Percentiles rank a stretch among this genome's conserved stretches.
These are phyloP conservation scores for Oreochromis aureus DNA, from an alignment of 2,113 vertebrate genomes.

Conservation along the genomic window DNA sequence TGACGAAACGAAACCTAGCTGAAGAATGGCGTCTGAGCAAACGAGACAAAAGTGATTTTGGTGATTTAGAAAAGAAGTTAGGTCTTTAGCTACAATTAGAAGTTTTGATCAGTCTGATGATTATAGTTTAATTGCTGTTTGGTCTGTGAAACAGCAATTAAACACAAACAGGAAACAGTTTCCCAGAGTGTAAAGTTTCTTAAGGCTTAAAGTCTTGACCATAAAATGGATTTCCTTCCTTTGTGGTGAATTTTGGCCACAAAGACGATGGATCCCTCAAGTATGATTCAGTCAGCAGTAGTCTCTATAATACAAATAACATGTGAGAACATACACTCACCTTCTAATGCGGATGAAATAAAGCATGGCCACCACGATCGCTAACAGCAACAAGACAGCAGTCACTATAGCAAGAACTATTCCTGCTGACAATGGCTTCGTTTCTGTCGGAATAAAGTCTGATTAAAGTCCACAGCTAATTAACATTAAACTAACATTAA, in stretches of 20 bases:
- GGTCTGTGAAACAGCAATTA: not conserved
- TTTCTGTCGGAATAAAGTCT: not conserved
- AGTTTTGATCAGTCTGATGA: not conserved
- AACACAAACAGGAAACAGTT: not conserved
- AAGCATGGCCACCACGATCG: not conserved
- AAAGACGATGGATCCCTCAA: not conserved
- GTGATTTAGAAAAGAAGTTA: not conserved
- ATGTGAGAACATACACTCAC: not conserved
- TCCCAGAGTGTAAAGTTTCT: not conserved
- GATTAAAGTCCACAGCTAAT: not conserved
- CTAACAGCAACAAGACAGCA: constrained; percentile 5
- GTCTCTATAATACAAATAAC: not conserved
- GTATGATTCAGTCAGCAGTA: not conserved
- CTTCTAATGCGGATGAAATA: constrained; percentile 26
- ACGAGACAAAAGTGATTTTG: not conserved
- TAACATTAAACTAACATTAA: not conserved
- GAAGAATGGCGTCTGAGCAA: not conserved
- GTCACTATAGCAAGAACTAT: constrained; percentile 4
- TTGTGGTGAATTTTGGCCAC: not conserved
- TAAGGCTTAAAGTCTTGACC: not conserved
- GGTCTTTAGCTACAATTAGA: not conserved
- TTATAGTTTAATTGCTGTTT: not conserved
- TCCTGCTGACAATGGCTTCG: not conserved
- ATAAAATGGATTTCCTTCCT: not conserved
- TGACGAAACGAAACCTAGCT: not conserved